These are phyloP conservation scores for Cactoblastis cactorum DNA, from an alignment of 2,888 invertebrate species.

Conservation along the genomic window DNA sequence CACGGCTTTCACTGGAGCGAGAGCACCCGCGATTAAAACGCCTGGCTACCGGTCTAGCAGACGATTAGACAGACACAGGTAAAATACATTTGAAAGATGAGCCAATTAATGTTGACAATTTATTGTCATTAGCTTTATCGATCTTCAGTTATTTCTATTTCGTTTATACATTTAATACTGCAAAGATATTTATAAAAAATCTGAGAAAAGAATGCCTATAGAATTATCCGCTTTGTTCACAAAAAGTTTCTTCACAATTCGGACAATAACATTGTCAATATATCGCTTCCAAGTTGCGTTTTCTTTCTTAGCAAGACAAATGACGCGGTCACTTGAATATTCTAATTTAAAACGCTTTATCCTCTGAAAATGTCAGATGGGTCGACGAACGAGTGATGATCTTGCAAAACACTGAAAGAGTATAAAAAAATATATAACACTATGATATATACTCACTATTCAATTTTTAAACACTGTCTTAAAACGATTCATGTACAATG, in stretches of 20 bases:
- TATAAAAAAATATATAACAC: conserved; percentile 24
- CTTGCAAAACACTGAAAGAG: conserved; percentile 42
- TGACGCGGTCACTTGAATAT: conserved; percentile 52
- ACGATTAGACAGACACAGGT: conserved; percentile 16
- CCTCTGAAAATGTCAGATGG: conserved; percentile 46
- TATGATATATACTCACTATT: conserved; percentile 34
- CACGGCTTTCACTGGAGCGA: conserved; percentile 66
- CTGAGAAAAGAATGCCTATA: not conserved
- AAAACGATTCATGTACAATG: conserved; percentile 43
- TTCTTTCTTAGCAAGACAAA: conserved; percentile 42
- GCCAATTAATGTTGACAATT: not conserved
- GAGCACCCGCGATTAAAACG: conserved; percentile 22
- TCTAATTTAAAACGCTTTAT: conserved; percentile 62
- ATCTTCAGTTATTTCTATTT: too few species aligned
- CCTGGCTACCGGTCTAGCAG: conserved; percentile 34
- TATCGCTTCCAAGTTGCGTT: conserved; percentile 42
- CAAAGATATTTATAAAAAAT: not conserved
- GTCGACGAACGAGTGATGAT: conserved; percentile 58
- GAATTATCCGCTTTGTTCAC: not conserved
- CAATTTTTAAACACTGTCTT: conserved; percentile 44
- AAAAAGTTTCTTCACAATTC: conserved; percentile 26
- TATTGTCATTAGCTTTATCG: too few species aligned
- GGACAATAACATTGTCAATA: conserved; percentile 35
- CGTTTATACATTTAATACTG: not conserved
- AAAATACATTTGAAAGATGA: not conserved